A percentile compares a stretch with the other conserved stretches of the same genome.
Conservation (phyloP, 2,113 vertebrate species). For the Prunella fulvescens region DNA sequence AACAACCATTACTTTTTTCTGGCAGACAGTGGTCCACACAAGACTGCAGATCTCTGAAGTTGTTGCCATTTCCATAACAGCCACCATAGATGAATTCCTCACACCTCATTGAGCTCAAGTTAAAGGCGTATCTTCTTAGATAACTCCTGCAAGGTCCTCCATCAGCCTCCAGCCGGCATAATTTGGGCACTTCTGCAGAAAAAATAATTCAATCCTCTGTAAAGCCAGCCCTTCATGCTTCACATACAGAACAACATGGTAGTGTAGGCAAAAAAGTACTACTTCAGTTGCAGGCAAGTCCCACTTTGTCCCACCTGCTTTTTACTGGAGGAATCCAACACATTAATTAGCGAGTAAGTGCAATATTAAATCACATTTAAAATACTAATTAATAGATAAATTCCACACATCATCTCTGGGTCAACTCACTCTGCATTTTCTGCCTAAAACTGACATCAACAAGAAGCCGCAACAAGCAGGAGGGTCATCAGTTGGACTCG, state of each 20-base stretch:
- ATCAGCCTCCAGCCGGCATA: conserved; percentile 79
- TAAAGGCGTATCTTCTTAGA: conserved; percentile 80
- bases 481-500: background rate
- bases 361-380: background rate
- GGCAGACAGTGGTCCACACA: conserved; percentile 84
- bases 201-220: background rate
- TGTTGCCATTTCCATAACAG: conserved; percentile 79
- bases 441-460: background rate
- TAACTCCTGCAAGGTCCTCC: conserved; percentile 71
- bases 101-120: conserved; percentile 86
- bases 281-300: rapidly evolving
- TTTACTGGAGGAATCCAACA: background rate
- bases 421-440: background rate
- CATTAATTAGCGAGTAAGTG: background rate
- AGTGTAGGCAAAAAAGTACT: rapidly evolving
- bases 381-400: background rate
- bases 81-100: conserved; percentile 80
- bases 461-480: background rate
- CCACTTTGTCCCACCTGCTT: background rate
- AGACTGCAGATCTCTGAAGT: conserved; percentile 72
- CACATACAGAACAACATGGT: rapidly evolving
- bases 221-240: background rate
- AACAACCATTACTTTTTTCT: conserved; percentile 72
- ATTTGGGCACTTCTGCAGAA: conserved; percentile 81
- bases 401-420: rapidly evolving